Evolutionary conservation across 2,888 invertebrate species (phyloP).

Genomic region (Anthophora plumipes): DNA sequence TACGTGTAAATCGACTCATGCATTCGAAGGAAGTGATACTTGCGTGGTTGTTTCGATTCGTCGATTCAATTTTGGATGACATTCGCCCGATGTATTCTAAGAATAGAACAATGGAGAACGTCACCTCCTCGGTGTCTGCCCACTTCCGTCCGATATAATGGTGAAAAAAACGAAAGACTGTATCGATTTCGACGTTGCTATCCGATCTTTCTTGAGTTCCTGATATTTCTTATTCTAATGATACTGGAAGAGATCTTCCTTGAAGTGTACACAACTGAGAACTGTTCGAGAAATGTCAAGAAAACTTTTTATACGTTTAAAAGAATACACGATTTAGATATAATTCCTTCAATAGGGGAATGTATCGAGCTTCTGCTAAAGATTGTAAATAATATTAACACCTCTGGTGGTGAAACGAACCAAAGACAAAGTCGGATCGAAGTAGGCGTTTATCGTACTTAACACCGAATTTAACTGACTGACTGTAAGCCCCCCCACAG

Average conservation of each 20-base stretch:
- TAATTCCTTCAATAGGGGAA: too few species aligned
- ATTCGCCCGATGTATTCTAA: slow-evolving; percentile 4
- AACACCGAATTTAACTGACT: not conserved
- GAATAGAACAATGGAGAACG: slow-evolving; percentile 13
- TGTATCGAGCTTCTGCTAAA: not conserved
- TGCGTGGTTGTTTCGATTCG: not conserved
- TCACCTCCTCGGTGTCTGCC: not conserved
- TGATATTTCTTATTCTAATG: too few species aligned
- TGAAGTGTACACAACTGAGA: too few species aligned
- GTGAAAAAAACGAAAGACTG: not conserved
- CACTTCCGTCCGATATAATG: slow-evolving; percentile 10
- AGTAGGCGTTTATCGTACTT: slow-evolving; percentile 17
- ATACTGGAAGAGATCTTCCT: too few species aligned
- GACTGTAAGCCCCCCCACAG: not conserved
- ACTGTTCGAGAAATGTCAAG: too few species aligned
- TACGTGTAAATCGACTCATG: not conserved
- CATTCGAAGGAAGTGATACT: not conserved
- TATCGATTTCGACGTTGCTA: slow-evolving; percentile 4
- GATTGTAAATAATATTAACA: not conserved
- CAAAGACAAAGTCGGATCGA: too few species aligned
- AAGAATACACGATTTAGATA: not conserved
- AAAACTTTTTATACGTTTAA: not conserved
- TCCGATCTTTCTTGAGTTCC: too few species aligned
- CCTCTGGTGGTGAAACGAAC: not conserved
- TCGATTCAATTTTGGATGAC: slow-evolving; percentile 7